A percentile compares a stretch with the other conserved stretches of the same genome.
Evolutionary conservation across 1,140 invertebrate genomes (phyloP).

Genomic region (Propsilocerus akamusi): DNA sequence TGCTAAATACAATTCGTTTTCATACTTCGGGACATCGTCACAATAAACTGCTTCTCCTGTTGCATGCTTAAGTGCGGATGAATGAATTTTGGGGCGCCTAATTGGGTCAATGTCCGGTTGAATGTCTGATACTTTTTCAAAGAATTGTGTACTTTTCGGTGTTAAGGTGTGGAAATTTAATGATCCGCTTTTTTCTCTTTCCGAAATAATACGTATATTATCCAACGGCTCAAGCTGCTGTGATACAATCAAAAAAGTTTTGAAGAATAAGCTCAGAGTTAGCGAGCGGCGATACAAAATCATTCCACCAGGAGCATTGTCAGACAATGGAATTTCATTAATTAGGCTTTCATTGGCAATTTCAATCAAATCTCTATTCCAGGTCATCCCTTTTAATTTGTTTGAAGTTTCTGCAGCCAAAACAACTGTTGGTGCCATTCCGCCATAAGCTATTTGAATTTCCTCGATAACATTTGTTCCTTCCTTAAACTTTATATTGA

Average conservation of each 20-base stretch:
- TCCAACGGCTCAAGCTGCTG: slow-evolving; percentile 30
- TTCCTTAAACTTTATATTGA: slow-evolving; percentile 42
- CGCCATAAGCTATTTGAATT: slow-evolving; percentile 62
- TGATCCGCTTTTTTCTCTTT: slow-evolving; percentile 29
- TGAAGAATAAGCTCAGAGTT: slow-evolving; percentile 77
- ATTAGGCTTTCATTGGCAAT: slow-evolving; percentile 39
- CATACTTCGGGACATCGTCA: slow-evolving; percentile 63
- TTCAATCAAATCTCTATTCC: slow-evolving; percentile 53
- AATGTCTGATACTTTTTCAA: slow-evolving; percentile 42
- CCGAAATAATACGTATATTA: slow-evolving; percentile 21
- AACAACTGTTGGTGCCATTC: slow-evolving; percentile 78
- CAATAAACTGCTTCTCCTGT: slow-evolving; percentile 84
- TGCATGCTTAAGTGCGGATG: slow-evolving; percentile 74
- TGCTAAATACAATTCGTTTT: slow-evolving; percentile 55
- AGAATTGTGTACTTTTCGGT: slow-evolving; percentile 62
- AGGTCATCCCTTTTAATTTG: slow-evolving; percentile 40
- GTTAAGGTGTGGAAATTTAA: slow-evolving; percentile 39
- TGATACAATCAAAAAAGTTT: slow-evolving; percentile 59
- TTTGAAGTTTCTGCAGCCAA: slow-evolving; percentile 48
- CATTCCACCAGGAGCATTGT: slow-evolving; percentile 79
- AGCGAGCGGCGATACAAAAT: slow-evolving; percentile 64
- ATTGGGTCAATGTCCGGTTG: slow-evolving; percentile 49
- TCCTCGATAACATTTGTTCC: slow-evolving; percentile 35
- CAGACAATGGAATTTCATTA: slow-evolving; percentile 55
- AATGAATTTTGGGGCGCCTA: slow-evolving; percentile 63